These are phyloP conservation scores for Peromyscus attwateri DNA, from an alignment of 2,797 vertebrate species.

Conservation along the genomic window DNA sequence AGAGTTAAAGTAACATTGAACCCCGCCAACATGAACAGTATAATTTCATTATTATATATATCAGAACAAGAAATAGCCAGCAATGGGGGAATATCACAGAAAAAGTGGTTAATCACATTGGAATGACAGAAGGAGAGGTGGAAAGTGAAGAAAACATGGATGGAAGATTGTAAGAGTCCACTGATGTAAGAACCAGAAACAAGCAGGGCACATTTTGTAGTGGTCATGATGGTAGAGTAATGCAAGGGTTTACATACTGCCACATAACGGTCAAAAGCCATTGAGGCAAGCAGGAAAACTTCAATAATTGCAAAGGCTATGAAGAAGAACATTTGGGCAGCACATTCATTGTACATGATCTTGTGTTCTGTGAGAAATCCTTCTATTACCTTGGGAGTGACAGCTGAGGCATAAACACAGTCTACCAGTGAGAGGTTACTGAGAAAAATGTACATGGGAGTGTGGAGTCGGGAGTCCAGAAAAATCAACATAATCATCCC, in stretches of 20 bases:
- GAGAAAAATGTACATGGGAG: conserved; percentile 76
- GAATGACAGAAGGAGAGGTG: conserved; percentile 78
- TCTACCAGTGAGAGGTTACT: conserved; percentile 72
- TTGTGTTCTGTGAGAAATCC: conserved; percentile 64
- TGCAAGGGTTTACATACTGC: conserved; percentile 74
- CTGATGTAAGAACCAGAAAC: conserved; percentile 41
- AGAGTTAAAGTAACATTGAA: conserved; percentile 18
- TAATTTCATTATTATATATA: conserved; percentile 58
- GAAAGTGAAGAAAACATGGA: conserved; percentile 73
- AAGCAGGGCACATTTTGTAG: not conserved
- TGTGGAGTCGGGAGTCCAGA: conserved; percentile 60
- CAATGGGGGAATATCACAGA: conserved; percentile 76
- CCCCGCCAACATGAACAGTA: not conserved
- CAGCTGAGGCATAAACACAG: conserved; percentile 66
- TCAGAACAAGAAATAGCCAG: conserved; percentile 76
- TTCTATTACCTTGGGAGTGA: conserved; percentile 65
- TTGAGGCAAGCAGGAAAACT: conserved; percentile 71
- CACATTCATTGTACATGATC: conserved; percentile 65
- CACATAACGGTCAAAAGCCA: conserved; percentile 70
- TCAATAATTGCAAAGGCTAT: conserved; percentile 72
- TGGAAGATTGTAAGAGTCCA: conserved; percentile 66
- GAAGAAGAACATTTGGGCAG: conserved; percentile 82
- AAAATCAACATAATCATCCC: conserved; percentile 64
- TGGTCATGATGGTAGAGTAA: conserved; percentile 73
- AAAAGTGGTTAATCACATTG: conserved; percentile 76